Evolutionary conservation across 2,797 vertebrate species (phyloP).

Genomic region (Neoniphon sammara): DNA sequence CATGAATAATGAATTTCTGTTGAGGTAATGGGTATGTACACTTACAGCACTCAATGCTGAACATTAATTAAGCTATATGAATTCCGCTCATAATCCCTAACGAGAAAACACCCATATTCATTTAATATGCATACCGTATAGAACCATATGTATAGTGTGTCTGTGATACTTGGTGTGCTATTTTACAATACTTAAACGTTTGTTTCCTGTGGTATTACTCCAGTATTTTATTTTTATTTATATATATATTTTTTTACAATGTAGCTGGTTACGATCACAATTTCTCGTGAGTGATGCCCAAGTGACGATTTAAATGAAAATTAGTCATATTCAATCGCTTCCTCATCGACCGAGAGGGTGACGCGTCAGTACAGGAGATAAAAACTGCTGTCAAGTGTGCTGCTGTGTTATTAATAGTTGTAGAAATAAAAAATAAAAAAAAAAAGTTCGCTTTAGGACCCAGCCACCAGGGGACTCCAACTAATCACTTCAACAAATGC

Average conservation of each 20-base stretch:
- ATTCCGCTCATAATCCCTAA: slow-evolving; percentile 72
- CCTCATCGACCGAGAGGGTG: fast-evolving
- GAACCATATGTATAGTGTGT: slow-evolving; percentile 2
- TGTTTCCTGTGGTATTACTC: too few species aligned
- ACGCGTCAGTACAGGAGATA: background rate
- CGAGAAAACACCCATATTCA: slow-evolving; percentile 64
- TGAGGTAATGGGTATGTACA: slow-evolving; percentile 77
- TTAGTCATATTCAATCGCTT: too few species aligned
- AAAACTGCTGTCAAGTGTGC: too few species aligned
- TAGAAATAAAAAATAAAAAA: background rate
- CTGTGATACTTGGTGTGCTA: background rate
- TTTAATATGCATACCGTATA: slow-evolving; percentile 24
- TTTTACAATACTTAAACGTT: too few species aligned
- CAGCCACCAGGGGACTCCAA: slow-evolving; percentile 65
- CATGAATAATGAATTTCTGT: slow-evolving; percentile 82
- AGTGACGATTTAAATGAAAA: too few species aligned
- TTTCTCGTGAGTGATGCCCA: too few species aligned
- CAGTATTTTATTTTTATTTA: background rate
- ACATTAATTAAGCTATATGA: slow-evolving; percentile 83
- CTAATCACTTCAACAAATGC: slow-evolving; percentile 70
- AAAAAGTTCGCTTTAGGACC: slow-evolving; percentile 23
- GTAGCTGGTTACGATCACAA: too few species aligned
- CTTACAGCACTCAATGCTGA: slow-evolving; percentile 77
- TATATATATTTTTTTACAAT: background rate
- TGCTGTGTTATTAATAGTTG: too few species aligned